Base-by-base conservation (phyloP, 2,888 invertebrate species). In the Lithodes maja region DNA sequence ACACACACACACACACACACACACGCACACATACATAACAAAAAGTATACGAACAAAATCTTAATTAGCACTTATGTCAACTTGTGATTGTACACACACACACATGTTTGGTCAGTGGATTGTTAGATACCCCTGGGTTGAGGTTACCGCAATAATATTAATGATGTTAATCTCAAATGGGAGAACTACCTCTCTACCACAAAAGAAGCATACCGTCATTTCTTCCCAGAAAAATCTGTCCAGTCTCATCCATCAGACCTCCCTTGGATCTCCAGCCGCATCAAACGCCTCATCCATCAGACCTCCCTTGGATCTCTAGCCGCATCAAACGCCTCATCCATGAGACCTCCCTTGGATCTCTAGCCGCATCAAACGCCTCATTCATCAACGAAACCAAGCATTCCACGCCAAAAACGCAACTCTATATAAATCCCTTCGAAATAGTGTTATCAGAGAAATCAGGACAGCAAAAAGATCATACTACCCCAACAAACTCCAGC, bases 301-400 rank as follows among this genome's bases (percentile, higher is more conserved):
- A n/a, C n/a, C n/a, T n/a, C n/a, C n/a, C n/a, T n/a, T n/a, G n/a
- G n/a, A n/a, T n/a, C n/a, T n/a, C n/a, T 3, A 12, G 7, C 12
- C 9, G 50, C 3, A 50, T 78, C 9, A 78, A 78, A 78, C 12
- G 78, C 2, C 15, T 7, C 78, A 78, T 50, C 53, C 78, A 9
- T 78, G 52, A 12, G 78, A 78, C 52, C 7, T 78, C 50, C 78
- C 78, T 50, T 78, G 78, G 78, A 78, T 78, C 52, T 50, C 78
- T 3, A 12, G 7, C 12, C 9, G 50, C 3, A 50, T 78, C 9
- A 78, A 78, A 78, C 12, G 78, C 2, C 71, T 71, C 17, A 71
- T 78, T 3, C 49, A 50, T 1, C 78, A 78, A 50, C 78, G 78
- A 9, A 53, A 78, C 53, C 9, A 52, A 53, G 78, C 52, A 9